These are phyloP conservation scores for Melanotus villosus DNA, from an alignment of 2,888 invertebrate species.

Conservation along the genomic window DNA sequence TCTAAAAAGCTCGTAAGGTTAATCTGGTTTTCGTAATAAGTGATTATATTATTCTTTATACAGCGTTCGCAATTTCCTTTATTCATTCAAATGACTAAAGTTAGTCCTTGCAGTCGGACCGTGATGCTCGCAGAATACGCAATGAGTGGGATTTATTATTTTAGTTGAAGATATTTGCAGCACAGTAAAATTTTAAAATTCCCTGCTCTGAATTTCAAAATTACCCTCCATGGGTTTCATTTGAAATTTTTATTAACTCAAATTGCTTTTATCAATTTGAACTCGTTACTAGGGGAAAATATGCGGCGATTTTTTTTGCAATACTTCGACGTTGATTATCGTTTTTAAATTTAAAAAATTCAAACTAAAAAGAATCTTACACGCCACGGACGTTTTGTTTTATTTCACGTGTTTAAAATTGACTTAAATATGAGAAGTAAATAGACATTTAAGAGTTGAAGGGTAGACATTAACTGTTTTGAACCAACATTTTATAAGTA, in stretches of 20 bases:
- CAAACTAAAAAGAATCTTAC: too few relatives aligned
- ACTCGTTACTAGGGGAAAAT: too few relatives aligned
- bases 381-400: too few relatives aligned
- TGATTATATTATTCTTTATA: constrained; percentile 20
- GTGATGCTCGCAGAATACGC: constrained; percentile 4
- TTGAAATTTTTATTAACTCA: neutral
- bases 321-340: too few relatives aligned
- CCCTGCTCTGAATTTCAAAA: neutral
- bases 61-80: constrained; percentile 12
- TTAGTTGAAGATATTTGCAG: constrained; percentile 8
- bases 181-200: constrained; percentile 7
- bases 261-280: neutral
- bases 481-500: too few relatives aligned
- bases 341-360: too few relatives aligned
- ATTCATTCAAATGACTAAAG: constrained; percentile 23
- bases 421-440: too few relatives aligned
- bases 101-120: constrained; percentile 19
- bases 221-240: too few relatives aligned
- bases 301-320: too few relatives aligned
- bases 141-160: constrained; percentile 24
- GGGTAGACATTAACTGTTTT: too few relatives aligned
- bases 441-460: too few relatives aligned
- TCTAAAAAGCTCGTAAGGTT: neutral
- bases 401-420: too few relatives aligned
- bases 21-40: constrained; percentile 6